Base-by-base conservation (phyloP, 1,140 invertebrate genomes). In the Conus ventricosus region DNA sequence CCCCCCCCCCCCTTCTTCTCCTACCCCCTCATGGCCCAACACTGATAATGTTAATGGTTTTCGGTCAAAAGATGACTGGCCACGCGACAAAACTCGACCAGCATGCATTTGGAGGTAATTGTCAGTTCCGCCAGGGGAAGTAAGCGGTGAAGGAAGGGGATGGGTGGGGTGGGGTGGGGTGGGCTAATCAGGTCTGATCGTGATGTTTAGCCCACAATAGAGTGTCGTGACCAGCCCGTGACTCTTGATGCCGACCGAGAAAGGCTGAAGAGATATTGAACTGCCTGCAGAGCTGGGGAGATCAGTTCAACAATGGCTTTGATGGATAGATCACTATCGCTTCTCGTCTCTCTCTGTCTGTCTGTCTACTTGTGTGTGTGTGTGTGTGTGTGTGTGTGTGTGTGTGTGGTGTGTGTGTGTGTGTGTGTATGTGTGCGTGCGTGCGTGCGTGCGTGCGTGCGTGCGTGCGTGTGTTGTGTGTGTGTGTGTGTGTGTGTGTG, bases 401-500 rank as follows among this genome's bases (percentile, higher is more conserved):
- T 84, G 53, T 54, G 82, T 39, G 39, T 39, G 39, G 39, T 39
- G 39, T 17, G 51, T 57, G 82, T 84, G 82, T 55, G 53, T 84
- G 54, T n/a, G 57, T 13, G 53, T 4, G 82, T 23, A 17, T 3
- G 82, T 23, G 25, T 57, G 51, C 57, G 53, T n/a, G 23, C 55
- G 27, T 82, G 39, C 51, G 54, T 82, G 80, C 27, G 27, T 82
- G 67, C 23, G 67, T 75, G 67, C 23, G 67, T 20, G 67, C 11
- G 17, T 17, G 20, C 7, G 20, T 20, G 11, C 7, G 67, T 75
- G 67, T 75, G 76, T 78, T 78, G 76, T 39, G 76, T 78, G 76
- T 39, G 76, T 78, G 76, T 39, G 11, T 75, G 67, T 75, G 67
- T 75, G 76, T 78, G 76, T 78, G 76, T 39, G 76, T 78, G 76